Conservation (phyloP, 2,888 invertebrate species). For the Ellobium chinense region DNA sequence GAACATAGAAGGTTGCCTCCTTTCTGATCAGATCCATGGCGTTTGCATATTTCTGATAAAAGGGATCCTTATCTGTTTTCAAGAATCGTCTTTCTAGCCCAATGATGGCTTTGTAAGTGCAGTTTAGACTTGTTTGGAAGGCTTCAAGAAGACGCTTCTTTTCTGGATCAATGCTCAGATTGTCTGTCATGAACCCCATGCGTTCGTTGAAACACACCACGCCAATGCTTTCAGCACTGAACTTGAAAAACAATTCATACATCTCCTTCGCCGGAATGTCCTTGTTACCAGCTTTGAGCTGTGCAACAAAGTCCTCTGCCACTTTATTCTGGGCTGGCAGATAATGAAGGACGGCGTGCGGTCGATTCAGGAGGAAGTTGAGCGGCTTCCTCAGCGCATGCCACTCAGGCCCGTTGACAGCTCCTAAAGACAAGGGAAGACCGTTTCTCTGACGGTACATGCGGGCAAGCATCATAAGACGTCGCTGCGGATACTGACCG, state of each 20-base stretch:
- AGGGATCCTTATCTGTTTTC: neutral
- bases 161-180: neutral
- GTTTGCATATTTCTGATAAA: neutral
- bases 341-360: slow-evolving; percentile 36
- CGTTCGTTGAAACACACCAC: slow-evolving; percentile 54
- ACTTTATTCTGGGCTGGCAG: slow-evolving; percentile 45
- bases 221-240: slow-evolving; percentile 48
- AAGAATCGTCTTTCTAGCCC: slow-evolving; percentile 27
- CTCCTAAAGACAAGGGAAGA: slow-evolving; percentile 2
- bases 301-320: slow-evolving; percentile 38
- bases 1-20: neutral
- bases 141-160: slow-evolving; percentile 1
- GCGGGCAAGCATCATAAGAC: slow-evolving; percentile 21
- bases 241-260: slow-evolving; percentile 42
- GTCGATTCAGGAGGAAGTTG: slow-evolving; percentile 36
- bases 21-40: neutral
- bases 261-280: neutral
- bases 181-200: slow-evolving; percentile 47
- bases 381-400: slow-evolving; percentile 35
- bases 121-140: slow-evolving; percentile 42
- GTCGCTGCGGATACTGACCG: slow-evolving; percentile 45
- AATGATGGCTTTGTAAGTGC: slow-evolving; percentile 15
- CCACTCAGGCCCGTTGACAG: slow-evolving; percentile 33
- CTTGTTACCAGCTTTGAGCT: neutral
- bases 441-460: slow-evolving; percentile 12